phyloP scores from a whole-genome alignment of 2,797 vertebrate genomes.

The Oreortyx pictus region DNA sequence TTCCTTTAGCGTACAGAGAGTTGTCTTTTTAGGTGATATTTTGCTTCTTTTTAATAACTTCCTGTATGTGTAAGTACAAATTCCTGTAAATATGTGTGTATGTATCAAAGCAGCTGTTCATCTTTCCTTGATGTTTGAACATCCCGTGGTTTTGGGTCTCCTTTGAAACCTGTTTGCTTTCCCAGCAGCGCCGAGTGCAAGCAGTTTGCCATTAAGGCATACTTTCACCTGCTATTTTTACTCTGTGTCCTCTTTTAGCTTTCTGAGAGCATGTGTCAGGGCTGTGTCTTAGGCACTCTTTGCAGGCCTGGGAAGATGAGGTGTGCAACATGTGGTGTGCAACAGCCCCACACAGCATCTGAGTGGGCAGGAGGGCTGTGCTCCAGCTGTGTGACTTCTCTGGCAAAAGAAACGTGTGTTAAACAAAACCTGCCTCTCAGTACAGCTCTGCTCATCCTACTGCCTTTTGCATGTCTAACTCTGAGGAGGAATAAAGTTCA shows the following conservation, averaged over 20 bases:
- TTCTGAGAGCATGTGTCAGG: not conserved
- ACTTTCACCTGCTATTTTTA: slow-evolving; percentile 43
- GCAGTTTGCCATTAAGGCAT: not conserved
- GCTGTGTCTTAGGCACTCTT: not conserved
- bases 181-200: not conserved
- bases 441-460: not conserved
- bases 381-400: not conserved
- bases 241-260: not conserved
- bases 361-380: not conserved
- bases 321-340: slow-evolving; percentile 12
- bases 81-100: accelerated
- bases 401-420: not conserved
- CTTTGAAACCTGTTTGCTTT: not conserved
- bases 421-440: not conserved
- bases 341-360: not conserved
- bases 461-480: not conserved
- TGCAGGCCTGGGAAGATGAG: not conserved
- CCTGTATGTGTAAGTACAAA: not conserved
- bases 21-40: not conserved
- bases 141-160: not conserved
- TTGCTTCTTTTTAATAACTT: not conserved
- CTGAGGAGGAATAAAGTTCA: not conserved
- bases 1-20: not conserved
- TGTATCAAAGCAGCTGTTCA: not conserved
- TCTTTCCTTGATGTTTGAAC: not conserved